Evolutionary conservation across 2,888 invertebrate genomes (phyloP).

Genomic region (Clistopyga incitator): DNA sequence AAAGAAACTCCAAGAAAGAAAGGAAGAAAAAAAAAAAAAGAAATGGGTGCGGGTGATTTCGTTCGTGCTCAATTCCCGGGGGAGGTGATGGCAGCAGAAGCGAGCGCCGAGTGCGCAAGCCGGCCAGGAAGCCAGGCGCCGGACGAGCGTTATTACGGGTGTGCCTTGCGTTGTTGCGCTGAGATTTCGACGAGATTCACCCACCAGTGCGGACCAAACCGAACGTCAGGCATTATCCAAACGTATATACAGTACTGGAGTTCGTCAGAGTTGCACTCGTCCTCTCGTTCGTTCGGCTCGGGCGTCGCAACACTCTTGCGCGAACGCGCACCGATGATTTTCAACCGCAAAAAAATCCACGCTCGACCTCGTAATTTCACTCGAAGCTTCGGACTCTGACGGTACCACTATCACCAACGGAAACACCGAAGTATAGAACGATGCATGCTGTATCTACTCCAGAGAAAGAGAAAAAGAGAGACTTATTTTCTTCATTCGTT

Average conservation of each 20-base stretch:
- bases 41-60: conserved; percentile 60
- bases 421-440: neutral
- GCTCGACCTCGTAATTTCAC: conserved; percentile 65
- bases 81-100: neutral
- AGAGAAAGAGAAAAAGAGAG: conserved; percentile 30
- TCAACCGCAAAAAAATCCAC: conserved; percentile 61
- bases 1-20: no score
- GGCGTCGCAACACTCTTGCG: conserved; percentile 32
- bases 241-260: conserved; percentile 20
- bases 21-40: conserved; percentile 8
- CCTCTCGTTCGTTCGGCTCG: conserved; percentile 41
- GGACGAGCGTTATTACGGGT: conserved; percentile 67
- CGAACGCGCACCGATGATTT: conserved; percentile 58
- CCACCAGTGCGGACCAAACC: conserved; percentile 51
- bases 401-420: neutral
- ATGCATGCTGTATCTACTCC: conserved; percentile 37
- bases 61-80: conserved; percentile 48
- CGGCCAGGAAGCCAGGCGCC: conserved; percentile 63
- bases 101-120: conserved; percentile 7
- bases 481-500: conserved; percentile 52
- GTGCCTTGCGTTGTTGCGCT: conserved; percentile 56
- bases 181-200: conserved; percentile 66
- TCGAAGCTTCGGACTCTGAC: conserved; percentile 39
- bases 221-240: conserved; percentile 57
- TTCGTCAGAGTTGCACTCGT: conserved; percentile 54